These are phyloP conservation scores for Mormyrus proboscirostris DNA, from an alignment of 2,797 vertebrate genomes.

Conservation along the genomic window DNA sequence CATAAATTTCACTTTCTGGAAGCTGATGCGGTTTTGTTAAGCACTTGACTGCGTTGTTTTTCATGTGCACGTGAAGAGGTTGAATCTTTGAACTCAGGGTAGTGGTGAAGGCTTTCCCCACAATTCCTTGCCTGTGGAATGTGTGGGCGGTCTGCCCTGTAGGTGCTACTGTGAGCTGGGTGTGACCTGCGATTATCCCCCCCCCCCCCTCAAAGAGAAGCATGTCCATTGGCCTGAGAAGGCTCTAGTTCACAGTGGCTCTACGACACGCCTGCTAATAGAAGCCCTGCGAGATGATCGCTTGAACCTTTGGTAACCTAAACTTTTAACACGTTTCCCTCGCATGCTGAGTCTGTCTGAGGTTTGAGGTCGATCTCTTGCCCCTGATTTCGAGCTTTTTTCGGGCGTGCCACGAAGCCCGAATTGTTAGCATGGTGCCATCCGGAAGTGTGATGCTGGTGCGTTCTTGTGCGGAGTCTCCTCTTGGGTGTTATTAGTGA, in stretches of 20 bases:
- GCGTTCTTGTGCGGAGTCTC: neutral
- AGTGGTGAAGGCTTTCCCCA: constrained; percentile 53
- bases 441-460: neutral
- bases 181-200: neutral
- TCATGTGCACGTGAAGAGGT: neutral
- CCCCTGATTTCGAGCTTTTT: neutral
- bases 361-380: neutral
- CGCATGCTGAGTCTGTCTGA: neutral
- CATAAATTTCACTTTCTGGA: neutral
- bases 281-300: neutral
- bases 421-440: neutral
- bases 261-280: neutral
- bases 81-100: constrained; percentile 32
- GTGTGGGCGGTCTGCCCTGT: constrained; percentile 52
- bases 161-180: constrained; percentile 28
- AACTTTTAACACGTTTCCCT: neutral
- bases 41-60: neutral
- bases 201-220: constrained; percentile 11
- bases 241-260: neutral
- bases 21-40: neutral
- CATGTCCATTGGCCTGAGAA: neutral
- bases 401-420: neutral
- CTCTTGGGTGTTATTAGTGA: neutral
- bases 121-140: constrained; percentile 62
- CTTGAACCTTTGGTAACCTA: neutral